Conservation (phyloP, 2,888 invertebrate genomes). For the Sialis fuliginosa region DNA sequence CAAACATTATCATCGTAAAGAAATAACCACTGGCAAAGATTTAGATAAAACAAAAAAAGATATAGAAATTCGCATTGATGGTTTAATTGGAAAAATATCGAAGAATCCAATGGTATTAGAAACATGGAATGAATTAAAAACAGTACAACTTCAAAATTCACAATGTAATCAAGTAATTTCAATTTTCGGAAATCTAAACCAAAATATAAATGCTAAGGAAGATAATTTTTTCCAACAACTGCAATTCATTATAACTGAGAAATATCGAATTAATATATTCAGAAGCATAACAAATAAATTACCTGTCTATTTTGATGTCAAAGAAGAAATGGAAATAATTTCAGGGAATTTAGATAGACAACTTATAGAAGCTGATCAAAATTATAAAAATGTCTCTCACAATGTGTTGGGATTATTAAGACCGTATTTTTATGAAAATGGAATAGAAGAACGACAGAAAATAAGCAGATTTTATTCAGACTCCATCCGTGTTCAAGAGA, state of each 20-base stretch:
- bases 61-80: too few relatives aligned
- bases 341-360: conserved; percentile 3
- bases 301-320: conserved; percentile 2
- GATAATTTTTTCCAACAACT: conserved; percentile 2
- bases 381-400: conserved; percentile 6
- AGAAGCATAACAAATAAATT: conserved; percentile 6
- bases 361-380: conserved; percentile 4
- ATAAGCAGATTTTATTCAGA: not conserved
- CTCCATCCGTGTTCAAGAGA: not conserved
- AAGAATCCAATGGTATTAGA: not conserved
- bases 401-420: conserved; percentile 7
- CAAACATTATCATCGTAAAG: not conserved
- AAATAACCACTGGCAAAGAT: not conserved
- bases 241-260: conserved; percentile 7
- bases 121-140: not conserved
- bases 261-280: conserved; percentile 8
- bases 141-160: not conserved
- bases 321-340: conserved; percentile 2
- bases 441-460: conserved; percentile 4
- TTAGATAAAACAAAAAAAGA: too few relatives aligned
- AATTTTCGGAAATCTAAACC: not conserved
- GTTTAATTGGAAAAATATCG: too few relatives aligned
- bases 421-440: conserved; percentile 8
- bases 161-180: not conserved
- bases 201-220: not conserved